Base-by-base conservation (phyloP, 2,113 vertebrate genomes). In the Lota lota region DNA sequence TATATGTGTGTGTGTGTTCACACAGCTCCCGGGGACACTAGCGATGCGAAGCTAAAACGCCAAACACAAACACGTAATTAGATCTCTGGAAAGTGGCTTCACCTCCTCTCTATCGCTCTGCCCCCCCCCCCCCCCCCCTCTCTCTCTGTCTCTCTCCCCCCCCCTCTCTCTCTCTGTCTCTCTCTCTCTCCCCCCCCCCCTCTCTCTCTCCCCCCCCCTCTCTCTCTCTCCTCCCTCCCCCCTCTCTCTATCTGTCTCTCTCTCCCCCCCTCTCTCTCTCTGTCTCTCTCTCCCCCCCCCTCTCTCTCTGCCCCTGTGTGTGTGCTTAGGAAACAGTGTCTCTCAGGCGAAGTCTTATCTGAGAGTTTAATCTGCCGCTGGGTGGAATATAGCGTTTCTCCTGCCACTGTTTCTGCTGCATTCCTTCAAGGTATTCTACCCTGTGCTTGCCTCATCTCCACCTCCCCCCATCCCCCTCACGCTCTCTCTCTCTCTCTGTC, bases 371-470 rank as follows among this genome's bases (percentile, higher is more conserved):
- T 91, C 85, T 84, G 87, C 85, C 91, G 86, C 89, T 82, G 60
- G 79, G 84, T 81, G 70, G 82, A 77, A 85, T 86, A 87, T 81
- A 82, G 64, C 63, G 20, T 92, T 90, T 87, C 85, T 84, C 36
- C 74, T 73, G 83, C 83, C 86, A 82, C 87, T 79, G 80, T 85
- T 87, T 82, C 80, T 72, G 76, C 82, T 77, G 81, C 89, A 91
- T 92, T 91, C 91, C 88, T 88, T 67, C 63, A 77, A 88, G 91
- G 90, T 89, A 92, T 88, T 88, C 81, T 84, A 90, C 77, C 75
- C 81, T 70, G 69, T 72, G 47, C 50, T 28, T 0, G 28, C 28
- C 28, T 28, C 28, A 28, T 4, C 28, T 28, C 28, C 40, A 47
- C 40, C 40, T 1, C 40, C 40, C 40, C 40, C 40, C 2, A 10